Base-by-base conservation (phyloP, 2,888 invertebrate genomes). In the Lymantria dispar region DNA sequence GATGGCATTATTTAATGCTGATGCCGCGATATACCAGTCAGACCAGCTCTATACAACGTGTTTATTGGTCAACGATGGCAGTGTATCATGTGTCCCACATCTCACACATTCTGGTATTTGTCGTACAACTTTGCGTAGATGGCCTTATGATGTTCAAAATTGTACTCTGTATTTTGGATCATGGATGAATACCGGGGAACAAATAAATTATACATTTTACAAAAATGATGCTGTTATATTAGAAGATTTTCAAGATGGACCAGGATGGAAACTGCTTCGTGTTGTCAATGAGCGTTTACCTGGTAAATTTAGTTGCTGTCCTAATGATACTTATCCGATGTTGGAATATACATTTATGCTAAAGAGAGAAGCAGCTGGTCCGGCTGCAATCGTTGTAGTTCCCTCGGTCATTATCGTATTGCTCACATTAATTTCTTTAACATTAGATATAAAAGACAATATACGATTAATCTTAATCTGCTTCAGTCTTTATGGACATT, bases 1-100 rank as follows among this genome's bases (percentile, higher is more conserved):
- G 66, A 87, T 97, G 70, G 93, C 95, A 0, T 79, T 96, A 12
- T 96, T 95, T 67, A 96, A 96, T 68, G 92, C 93, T 7, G 89
- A 91, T 48, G 85, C 80, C 3, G 62, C 76, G 0, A 52, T 72
- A 54, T 82, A 80, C 52, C 82, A 79, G 36, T 71, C 83, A 1
- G 86, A 87, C 49, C 60, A 68, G 12, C 71, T 90, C 51, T 80
- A 80, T 53, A 84, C 93, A 0, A 91, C 89, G 7, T 95, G 95
- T 63, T 62, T 92, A 33, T 61, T 95, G 0, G 66, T 60, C 0
- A 76, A 65, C 55, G 79, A 79, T 29, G 96, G 96, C 48, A 83
- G 71, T 3, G 93, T 95, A 43, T 92, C 83, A 44, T 96, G 93
- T 73, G 93, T 94, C 1, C 92, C 94, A 0, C 92, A 94, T 8